A percentile compares a stretch with the other conserved stretches of the same genome.
Evolutionary conservation across 2,113 vertebrate species (phyloP).

Genomic region (Pandion haliaetus): DNA sequence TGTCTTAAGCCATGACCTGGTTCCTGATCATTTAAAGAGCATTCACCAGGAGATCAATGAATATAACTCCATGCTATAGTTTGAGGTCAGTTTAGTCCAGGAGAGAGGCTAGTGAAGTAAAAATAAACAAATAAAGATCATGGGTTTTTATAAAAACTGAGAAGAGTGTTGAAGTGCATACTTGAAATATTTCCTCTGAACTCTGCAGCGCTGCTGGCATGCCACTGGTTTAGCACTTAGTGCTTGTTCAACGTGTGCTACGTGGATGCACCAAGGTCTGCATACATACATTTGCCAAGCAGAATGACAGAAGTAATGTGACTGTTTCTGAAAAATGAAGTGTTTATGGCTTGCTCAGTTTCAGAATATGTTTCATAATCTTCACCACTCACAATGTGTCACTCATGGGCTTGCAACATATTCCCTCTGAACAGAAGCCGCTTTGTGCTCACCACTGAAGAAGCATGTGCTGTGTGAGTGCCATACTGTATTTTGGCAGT

Average conservation of each 20-base stretch:
- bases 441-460: conserved; percentile 51
- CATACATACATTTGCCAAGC: background rate
- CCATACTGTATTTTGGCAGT: conserved; percentile 61
- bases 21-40: background rate
- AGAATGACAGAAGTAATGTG: background rate
- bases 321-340: conserved; percentile 46
- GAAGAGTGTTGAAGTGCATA: background rate
- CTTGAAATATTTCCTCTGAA: conserved; percentile 9
- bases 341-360: conserved; percentile 25
- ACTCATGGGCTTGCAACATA: conserved; percentile 36
- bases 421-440: conserved; percentile 24
- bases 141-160: background rate
- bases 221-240: background rate
- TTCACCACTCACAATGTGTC: conserved; percentile 11
- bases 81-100: conserved; percentile 33
- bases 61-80: background rate
- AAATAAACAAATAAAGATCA: background rate
- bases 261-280: background rate
- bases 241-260: background rate
- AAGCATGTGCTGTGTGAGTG: conserved; percentile 12
- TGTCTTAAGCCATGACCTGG: background rate
- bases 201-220: background rate
- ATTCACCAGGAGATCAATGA: background rate
- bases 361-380: conserved; percentile 47
- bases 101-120: background rate